phyloP scores from a whole-genome alignment of 2,113 vertebrate species.

The Quiscalus mexicanus region DNA sequence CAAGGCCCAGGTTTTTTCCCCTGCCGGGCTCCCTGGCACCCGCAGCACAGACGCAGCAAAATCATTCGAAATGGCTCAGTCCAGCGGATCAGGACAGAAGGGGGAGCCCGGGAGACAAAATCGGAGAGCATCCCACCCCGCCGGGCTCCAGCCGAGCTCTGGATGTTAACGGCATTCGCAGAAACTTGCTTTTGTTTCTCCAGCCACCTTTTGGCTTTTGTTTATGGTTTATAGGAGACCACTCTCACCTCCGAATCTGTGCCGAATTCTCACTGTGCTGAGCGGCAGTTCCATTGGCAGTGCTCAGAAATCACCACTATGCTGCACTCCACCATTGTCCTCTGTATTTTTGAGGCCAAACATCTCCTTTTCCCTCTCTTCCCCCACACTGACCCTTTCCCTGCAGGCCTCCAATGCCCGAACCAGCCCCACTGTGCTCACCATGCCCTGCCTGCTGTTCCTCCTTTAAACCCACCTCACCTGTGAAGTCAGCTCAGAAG shows the following conservation, averaged over 20 bases:
- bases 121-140: neutral
- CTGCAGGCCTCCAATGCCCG: neutral
- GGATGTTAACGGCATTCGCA: rapidly evolving
- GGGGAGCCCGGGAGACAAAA: conserved; percentile 53
- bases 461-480: neutral
- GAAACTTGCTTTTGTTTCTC: neutral
- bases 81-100: neutral
- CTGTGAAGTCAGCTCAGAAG: neutral
- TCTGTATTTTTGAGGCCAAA: neutral
- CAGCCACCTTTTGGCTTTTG: neutral
- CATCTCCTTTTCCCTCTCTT: neutral
- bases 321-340: neutral
- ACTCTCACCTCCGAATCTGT: neutral
- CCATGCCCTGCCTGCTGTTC: neutral
- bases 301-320: neutral
- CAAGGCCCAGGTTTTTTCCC: neutral
- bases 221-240: neutral
- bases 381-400: neutral
- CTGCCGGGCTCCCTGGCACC: rapidly evolving
- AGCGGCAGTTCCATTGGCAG: neutral
- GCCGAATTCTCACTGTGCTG: rapidly evolving
- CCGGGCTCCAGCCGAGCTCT: neutral
- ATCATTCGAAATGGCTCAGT: neutral
- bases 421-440: neutral
- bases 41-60: rapidly evolving